Evolutionary conservation across 1,140 invertebrate species (phyloP).

Genomic region (Fopius arisanus): DNA sequence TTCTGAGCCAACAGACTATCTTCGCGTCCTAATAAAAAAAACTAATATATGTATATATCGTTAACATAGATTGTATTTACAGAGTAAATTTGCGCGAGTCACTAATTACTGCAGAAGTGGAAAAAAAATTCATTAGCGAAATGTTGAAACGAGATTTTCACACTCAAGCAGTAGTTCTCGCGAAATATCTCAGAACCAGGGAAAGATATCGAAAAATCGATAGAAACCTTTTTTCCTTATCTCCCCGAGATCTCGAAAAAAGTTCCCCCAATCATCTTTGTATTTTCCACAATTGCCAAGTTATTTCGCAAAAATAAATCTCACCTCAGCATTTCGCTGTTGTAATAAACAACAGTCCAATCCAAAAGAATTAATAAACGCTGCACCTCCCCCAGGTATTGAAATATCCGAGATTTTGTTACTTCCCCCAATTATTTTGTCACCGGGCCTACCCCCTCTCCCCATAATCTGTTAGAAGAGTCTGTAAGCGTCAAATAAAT

Average conservation of each 20-base stretch:
- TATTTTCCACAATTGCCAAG: too few species aligned
- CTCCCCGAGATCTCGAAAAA: too few species aligned
- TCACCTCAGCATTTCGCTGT: too few species aligned
- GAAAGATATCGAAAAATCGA: too few species aligned
- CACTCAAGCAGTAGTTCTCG: not conserved
- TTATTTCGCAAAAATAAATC: too few species aligned
- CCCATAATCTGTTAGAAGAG: conserved; percentile 16
- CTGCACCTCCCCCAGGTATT: too few species aligned
- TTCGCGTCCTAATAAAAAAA: conserved; percentile 42
- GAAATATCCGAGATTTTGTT: not conserved
- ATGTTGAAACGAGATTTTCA: not conserved
- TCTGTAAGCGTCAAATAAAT: conserved; percentile 34
- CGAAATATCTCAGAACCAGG: not conserved
- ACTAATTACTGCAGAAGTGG: not conserved
- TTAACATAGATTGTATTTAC: conserved; percentile 57
- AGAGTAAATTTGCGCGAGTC: conserved; percentile 34
- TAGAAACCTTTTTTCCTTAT: too few species aligned
- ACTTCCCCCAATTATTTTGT: not conserved
- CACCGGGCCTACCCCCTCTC: not conserved
- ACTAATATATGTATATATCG: conserved; percentile 47
- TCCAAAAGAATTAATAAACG: too few species aligned
- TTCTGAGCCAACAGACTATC: conserved; percentile 26
- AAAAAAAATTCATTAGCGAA: conserved; percentile 1
- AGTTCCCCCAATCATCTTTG: too few species aligned
- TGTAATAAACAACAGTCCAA: too few species aligned